Percentiles rank a stretch among this genome's conserved stretches.
Conservation (phyloP, 64 coral and sea anemone species). For the Cladopsammia gracilis region DNA sequence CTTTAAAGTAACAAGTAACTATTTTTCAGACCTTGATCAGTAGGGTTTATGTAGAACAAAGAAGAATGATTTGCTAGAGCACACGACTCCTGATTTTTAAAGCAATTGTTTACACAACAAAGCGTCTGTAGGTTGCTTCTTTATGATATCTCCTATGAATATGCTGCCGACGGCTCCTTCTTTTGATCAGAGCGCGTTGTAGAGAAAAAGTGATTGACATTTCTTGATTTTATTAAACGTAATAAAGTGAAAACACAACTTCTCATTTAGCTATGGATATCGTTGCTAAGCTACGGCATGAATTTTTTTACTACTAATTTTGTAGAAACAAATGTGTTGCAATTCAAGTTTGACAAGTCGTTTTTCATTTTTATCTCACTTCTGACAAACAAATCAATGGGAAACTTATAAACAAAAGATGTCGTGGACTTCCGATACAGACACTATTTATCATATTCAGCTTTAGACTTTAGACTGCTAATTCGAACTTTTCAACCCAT, state of each 20-base stretch:
- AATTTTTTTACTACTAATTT: too few relatives aligned
- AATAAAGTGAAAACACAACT: neutral
- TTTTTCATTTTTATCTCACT: conserved; percentile 1
- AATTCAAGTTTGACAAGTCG: neutral
- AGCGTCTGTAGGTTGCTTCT: neutral
- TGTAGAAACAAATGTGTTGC: neutral
- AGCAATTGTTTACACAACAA: neutral
- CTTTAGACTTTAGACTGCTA: too few relatives aligned
- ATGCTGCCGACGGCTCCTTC: too few relatives aligned
- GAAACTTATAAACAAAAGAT: neutral
- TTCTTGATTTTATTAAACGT: too few relatives aligned
- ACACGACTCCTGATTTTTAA: neutral
- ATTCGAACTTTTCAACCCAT: too few relatives aligned
- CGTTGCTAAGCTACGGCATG: neutral
- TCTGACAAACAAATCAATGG: neutral
- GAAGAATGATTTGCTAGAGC: neutral
- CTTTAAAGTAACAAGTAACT: neutral
- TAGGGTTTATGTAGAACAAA: neutral
- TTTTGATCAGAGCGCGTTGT: too few relatives aligned
- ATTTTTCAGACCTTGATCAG: neutral
- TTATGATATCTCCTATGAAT: neutral
- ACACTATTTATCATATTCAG: too few relatives aligned
- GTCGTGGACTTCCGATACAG: neutral
- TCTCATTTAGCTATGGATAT: neutral
- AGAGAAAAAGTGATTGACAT: too few relatives aligned